A percentile compares a stretch with the other conserved stretches of the same genome.
These are phyloP conservation scores for Agelas oroides DNA, from an alignment of 37 sponge, comb jelly and placozoan species.

Conservation along the genomic window DNA sequence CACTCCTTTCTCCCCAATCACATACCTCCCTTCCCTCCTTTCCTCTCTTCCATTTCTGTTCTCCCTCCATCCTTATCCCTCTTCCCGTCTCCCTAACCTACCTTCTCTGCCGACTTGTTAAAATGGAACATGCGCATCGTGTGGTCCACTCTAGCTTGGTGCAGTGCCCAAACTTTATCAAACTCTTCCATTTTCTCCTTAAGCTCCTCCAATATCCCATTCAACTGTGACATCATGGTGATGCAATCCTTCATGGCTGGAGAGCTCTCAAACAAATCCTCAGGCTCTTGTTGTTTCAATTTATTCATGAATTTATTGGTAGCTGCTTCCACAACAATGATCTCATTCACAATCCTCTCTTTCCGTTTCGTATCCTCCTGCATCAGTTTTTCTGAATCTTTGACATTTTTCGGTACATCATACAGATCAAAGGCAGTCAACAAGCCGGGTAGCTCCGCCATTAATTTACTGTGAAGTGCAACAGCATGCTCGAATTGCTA, in stretches of 20 bases:
- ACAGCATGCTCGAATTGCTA: conserved; percentile 58
- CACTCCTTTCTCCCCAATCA: neutral
- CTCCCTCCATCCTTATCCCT: neutral
- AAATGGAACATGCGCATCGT: conserved; percentile 69
- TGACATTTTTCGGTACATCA: conserved; percentile 38
- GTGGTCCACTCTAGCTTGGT: conserved; percentile 72
- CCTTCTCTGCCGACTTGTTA: neutral
- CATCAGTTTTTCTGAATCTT: conserved; percentile 69
- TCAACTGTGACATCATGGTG: conserved; percentile 39
- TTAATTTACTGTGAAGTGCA: conserved; percentile 6
- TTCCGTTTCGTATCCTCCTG: conserved; percentile 60
- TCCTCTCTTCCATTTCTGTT: too few relatives aligned
- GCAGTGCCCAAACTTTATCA: conserved; percentile 68
- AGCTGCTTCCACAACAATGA: conserved; percentile 48
- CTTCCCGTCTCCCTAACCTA: neutral
- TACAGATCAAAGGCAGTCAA: conserved; percentile 25
- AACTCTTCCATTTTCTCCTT: conserved; percentile 35
- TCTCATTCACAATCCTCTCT: conserved; percentile 57
- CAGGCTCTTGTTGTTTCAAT: conserved; percentile 3
- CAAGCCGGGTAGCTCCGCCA: conserved; percentile 19
- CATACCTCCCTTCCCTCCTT: too few relatives aligned
- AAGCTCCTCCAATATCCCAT: conserved; percentile 44
- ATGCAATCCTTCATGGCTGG: conserved; percentile 18
- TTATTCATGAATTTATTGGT: conserved; percentile 30
- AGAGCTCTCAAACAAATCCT: neutral